phyloP scores from a whole-genome alignment of 2,113 vertebrate species.

The Paradoxurus hermaphroditus region DNA sequence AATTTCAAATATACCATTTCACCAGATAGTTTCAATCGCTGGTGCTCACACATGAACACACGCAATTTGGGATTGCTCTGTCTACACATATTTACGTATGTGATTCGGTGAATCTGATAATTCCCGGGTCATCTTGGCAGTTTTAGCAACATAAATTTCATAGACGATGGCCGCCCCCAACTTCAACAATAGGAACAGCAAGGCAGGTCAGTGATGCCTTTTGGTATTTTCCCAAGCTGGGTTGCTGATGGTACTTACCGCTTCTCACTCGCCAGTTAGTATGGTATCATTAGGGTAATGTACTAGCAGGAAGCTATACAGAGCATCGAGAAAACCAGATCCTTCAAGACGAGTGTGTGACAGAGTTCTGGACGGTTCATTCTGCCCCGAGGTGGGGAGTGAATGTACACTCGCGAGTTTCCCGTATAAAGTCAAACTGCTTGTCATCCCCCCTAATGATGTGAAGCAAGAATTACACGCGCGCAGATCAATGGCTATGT shows the following conservation, averaged over 20 bases:
- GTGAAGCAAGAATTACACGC: background rate
- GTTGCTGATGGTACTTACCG: background rate
- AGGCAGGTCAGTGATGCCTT: background rate
- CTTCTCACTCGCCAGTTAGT: background rate
- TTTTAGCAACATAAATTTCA: background rate
- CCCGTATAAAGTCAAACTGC: background rate
- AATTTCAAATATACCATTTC: background rate
- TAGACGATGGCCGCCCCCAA: rapidly evolving
- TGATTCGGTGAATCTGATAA: background rate
- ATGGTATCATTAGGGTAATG: background rate
- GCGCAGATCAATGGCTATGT: background rate
- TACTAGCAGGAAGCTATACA: background rate
- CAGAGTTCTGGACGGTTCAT: background rate
- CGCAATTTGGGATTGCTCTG: background rate
- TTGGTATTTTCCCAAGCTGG: background rate
- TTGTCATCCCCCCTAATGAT: background rate
- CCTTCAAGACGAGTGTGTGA: background rate
- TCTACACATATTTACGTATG: background rate
- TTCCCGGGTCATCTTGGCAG: background rate
- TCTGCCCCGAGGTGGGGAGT: too few species aligned
- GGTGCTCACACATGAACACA: background rate
- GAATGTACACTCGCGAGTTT: background rate
- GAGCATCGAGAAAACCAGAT: background rate
- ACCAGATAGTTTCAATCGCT: background rate
- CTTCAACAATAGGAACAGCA: background rate